A percentile compares a stretch with the other conserved stretches of the same genome.
These are phyloP conservation scores for Delichon dasypus DNA, from an alignment of 2,797 vertebrate genomes.

Conservation along the genomic window DNA sequence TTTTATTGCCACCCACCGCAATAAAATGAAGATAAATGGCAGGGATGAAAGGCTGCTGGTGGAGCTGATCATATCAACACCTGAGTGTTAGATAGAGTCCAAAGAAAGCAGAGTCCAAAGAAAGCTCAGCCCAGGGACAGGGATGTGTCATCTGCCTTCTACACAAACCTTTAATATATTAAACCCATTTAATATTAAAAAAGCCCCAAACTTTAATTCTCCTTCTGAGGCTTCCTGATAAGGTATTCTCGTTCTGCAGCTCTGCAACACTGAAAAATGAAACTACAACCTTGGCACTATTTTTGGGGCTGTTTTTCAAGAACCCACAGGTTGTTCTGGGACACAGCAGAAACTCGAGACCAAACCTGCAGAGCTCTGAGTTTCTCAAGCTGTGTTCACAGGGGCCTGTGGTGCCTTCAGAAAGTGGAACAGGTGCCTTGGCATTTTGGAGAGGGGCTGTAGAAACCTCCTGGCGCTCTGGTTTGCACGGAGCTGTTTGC, in stretches of 20 bases:
- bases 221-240: neutral
- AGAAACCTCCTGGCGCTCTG: neutral
- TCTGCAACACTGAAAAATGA: neutral
- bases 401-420: neutral
- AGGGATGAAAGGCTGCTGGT: slow-evolving; percentile 7
- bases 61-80: neutral
- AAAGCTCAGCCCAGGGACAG: neutral
- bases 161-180: neutral
- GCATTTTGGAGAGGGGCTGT: neutral
- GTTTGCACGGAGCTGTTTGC: neutral
- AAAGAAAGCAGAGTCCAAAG: neutral
- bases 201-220: neutral
- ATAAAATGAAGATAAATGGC: neutral
- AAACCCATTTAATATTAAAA: neutral
- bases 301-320: slow-evolving; percentile 2
- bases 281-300: neutral
- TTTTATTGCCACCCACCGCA: neutral
- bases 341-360: neutral
- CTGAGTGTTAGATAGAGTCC: neutral
- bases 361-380: neutral
- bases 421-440: neutral
- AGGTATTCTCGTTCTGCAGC: neutral
- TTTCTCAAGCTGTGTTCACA: neutral
- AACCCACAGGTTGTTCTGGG: neutral
- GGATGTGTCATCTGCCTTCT: neutral